Evolutionary conservation across 2,113 vertebrate species (phyloP).

Genomic region (Bucco capensis): DNA sequence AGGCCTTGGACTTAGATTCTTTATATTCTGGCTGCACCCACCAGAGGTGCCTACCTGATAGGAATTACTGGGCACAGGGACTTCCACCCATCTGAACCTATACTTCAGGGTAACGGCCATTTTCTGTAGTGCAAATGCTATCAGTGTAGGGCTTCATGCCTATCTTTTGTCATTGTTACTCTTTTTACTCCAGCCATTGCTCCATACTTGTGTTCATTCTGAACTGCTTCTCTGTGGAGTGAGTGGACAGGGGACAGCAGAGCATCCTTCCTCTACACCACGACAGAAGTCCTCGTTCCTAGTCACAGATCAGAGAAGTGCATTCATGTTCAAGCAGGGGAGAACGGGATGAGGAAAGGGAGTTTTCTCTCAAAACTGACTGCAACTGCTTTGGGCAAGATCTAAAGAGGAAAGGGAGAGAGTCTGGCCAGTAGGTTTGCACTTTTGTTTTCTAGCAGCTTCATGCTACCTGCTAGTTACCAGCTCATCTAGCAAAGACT

Average conservation of each 20-base stretch:
- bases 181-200: not conserved
- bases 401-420: not conserved
- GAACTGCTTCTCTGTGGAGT: not conserved
- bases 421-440: not conserved
- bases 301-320: not conserved
- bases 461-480: not conserved
- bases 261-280: not conserved
- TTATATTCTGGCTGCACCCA: not conserved
- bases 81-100: not conserved
- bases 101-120: not conserved
- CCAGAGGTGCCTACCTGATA: not conserved
- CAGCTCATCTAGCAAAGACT: not conserved
- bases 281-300: not conserved
- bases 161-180: not conserved
- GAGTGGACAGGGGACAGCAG: not conserved
- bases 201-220: not conserved
- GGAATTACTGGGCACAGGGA: not conserved
- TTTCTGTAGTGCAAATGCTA: not conserved
- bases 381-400: not conserved
- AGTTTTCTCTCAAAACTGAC: not conserved
- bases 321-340: not conserved
- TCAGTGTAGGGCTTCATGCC: not conserved
- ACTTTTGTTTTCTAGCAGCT: not conserved
- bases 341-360: not conserved
- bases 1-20: not conserved